These are phyloP conservation scores for Leptinotarsa texana DNA, from an alignment of 1,140 invertebrate genomes.

Conservation along the genomic window DNA sequence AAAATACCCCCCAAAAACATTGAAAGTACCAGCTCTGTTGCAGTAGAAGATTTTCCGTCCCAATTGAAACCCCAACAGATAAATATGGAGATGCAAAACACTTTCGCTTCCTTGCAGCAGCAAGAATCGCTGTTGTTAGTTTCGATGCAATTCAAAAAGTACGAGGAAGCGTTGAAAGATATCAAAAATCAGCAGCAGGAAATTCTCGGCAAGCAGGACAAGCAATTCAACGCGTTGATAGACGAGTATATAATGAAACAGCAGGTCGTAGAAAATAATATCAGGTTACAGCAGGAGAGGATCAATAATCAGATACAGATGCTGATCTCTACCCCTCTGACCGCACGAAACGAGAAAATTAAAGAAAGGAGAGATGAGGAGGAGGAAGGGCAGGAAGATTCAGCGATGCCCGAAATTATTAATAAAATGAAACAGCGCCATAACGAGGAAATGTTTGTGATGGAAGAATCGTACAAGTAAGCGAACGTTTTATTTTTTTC, in stretches of 20 bases:
- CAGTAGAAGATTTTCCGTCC: background rate
- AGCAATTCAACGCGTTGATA: conserved; percentile 56
- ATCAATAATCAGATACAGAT: conserved; percentile 60
- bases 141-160: conserved; percentile 59
- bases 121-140: conserved; percentile 59
- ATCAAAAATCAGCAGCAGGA: conserved; percentile 58
- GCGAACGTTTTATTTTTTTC: conserved; percentile 11
- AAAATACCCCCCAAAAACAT: conserved; percentile 7
- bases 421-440: conserved; percentile 56
- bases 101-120: conserved; percentile 52
- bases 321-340: conserved; percentile 52
- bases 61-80: conserved; percentile 17
- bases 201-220: conserved; percentile 56
- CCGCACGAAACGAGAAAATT: conserved; percentile 20
- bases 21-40: conserved; percentile 7
- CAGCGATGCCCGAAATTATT: conserved; percentile 37
- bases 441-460: conserved; percentile 58
- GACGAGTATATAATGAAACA: conserved; percentile 59
- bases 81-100: conserved; percentile 19
- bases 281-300: conserved; percentile 58
- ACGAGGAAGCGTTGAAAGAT: conserved; percentile 57
- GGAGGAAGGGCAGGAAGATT: conserved; percentile 7
- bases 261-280: conserved; percentile 58
- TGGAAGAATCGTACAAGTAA: conserved; percentile 60
- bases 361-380: conserved; percentile 37